Base-by-base conservation (phyloP, 2,888 invertebrate species). In the Pheosia tremula region DNA sequence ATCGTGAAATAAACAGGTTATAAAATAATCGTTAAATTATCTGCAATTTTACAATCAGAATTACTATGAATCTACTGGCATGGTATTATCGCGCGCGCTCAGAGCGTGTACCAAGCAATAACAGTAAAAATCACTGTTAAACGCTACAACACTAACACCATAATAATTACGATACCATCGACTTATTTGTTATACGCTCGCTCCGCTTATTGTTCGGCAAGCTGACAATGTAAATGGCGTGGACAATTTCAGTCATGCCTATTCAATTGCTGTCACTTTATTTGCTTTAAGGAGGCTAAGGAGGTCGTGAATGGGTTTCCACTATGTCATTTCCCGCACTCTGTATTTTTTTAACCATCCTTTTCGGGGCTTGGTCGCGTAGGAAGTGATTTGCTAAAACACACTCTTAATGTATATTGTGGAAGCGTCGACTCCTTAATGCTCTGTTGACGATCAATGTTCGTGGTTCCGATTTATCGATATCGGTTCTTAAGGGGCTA, bases 331-430 rank as follows among this genome's bases (percentile, higher is more conserved):
- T 93, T 92, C 91, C 90, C 84, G 87, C 81, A 88, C 91, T 91
- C 78, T 86, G 86, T 85, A 88, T 85, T 90, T 90, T 89, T 86
- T 89, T 83, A 85, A 80, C 82, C 78, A 77, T 83, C 81, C 84
- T 83, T 88, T 75, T 90, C 82, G 79, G 79, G 80, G 79, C 75
- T 79, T 69, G 74, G 81, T 79, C 79, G 75, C 71, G 73, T 74
- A 89, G 93, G 92, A 93, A 93, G 86, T 93, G 92, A 93, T 93
- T 93, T 87, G 93, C 89, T 90, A 87, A 91, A 92, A 92, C 88
- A 91, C 85, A 89, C 87, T 88, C 87, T 86, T 90, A 91, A 90
- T 91, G 89, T 90, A 85, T 83, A 91, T 92, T 90, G 90, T 90
- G 79, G 83, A 87, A 85, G 90, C 83, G 87, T 85, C 83, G 82